phyloP scores from a whole-genome alignment of 1,140 invertebrate species.

The Cotesia glomerata region DNA sequence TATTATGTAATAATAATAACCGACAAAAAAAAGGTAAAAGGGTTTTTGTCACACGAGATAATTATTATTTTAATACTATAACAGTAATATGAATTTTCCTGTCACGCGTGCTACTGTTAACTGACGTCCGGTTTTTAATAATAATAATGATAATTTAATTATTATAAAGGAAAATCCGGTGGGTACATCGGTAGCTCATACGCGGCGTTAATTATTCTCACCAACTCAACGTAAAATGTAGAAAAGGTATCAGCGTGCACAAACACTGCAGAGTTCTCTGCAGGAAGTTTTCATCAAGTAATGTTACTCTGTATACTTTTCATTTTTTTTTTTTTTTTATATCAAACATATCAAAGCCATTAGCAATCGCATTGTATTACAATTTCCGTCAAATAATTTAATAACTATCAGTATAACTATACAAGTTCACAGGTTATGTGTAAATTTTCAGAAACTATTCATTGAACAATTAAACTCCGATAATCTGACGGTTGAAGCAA shows the following conservation, averaged over 20 bases:
- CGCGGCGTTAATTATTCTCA: conserved; percentile 39
- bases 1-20: neutral
- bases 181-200: neutral
- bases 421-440: too few species aligned
- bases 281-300: neutral
- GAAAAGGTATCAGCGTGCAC: neutral
- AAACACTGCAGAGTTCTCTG: neutral
- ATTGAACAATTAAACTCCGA: too few species aligned
- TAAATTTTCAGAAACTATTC: too few species aligned
- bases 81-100: neutral
- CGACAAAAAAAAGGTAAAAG: neutral
- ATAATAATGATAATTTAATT: neutral
- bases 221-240: conserved; percentile 34
- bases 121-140: neutral
- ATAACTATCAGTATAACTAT: neutral
- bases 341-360: conserved; percentile 25
- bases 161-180: neutral
- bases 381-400: conserved; percentile 12
- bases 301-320: too few species aligned
- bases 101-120: neutral
- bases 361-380: conserved; percentile 18
- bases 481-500: neutral
- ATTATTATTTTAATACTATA: neutral
- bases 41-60: neutral
- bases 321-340: neutral